A percentile compares a stretch with the other conserved stretches of the same genome.
phyloP scores from a whole-genome alignment of 1,140 invertebrate species.

The Cryptotermes secundus region DNA sequence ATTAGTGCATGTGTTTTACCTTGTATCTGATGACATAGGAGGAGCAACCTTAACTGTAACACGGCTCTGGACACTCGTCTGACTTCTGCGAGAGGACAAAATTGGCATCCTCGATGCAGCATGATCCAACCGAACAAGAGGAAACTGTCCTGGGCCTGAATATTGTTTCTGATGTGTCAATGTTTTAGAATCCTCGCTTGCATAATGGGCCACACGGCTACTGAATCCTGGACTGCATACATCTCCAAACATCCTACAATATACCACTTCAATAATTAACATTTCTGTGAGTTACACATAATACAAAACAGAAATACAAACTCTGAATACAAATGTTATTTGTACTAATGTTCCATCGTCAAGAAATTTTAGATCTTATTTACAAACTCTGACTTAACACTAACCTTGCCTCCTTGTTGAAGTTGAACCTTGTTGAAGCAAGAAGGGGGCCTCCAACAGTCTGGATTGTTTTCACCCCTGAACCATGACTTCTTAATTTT shows the following conservation, averaged over 20 bases:
- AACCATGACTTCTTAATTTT: constrained; percentile 42
- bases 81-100: neutral
- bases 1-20: neutral
- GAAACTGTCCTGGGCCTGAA: constrained; percentile 47
- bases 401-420: constrained; percentile 38
- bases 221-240: constrained; percentile 49
- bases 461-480: constrained; percentile 44
- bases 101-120: neutral
- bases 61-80: neutral
- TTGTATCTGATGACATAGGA: neutral
- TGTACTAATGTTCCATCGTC: too few relatives aligned
- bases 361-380: too few relatives aligned
- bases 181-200: constrained; percentile 46
- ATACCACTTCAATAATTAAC: constrained; percentile 39
- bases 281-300: neutral
- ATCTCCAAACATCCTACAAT: constrained; percentile 46
- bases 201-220: constrained; percentile 48
- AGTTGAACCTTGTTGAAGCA: constrained; percentile 49
- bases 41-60: neutral
- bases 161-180: constrained; percentile 49
- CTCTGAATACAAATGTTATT: neutral
- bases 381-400: too few relatives aligned
- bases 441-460: constrained; percentile 48
- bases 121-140: constrained; percentile 46
- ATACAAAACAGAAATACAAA: neutral